Evolutionary conservation across 1,140 invertebrate species (phyloP), one percentile per base, ranked within the genome.

Genomic region (Cardiocondyla obscurior): DNA sequence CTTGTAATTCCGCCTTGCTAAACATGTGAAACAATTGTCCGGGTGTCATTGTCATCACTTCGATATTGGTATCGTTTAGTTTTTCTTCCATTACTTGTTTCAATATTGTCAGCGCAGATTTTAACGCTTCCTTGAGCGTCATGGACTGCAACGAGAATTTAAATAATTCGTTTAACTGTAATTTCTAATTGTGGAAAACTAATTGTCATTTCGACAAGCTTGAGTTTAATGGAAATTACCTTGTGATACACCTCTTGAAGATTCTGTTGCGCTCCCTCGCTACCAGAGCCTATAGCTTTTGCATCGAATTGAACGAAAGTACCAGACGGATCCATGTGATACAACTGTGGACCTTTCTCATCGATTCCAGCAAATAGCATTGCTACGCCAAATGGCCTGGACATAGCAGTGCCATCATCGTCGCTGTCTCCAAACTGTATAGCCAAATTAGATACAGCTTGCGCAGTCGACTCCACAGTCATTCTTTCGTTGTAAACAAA

Each of bases 51-150:
- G 97, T 98, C 90, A 98, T 98, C 44, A 99, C 97, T 95, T 99
- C 99, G 60, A 99, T 98, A 95, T 99, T 99, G 44, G 97, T 98
- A 36, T 98, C 97, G 85, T 97, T 99, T 0, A 99, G 93, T 94
- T 99, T 99, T 94, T 99, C 99, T 93, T 99, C 99, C 99, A 99
- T 99, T 0, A 99, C 99, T 95, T 99, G 99, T 92, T 99, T 99
- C 1, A 99, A 94, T 90, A 99, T 99, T 8, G 97, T 98, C 16
- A 99, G 94, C 2, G 98, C 97, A 44, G 97, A 93, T 90, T 98
- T 99, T 72, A 98, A 97, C 16, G 99, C 99, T 95, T 99, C 99
- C 82, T 98, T 96, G n/a, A 99, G 93, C 0, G 97, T 99, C 97
- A 99, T 98, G 12, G 98, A 97, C 97, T 99, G 95, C 22, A 96